Evolutionary conservation across 2,888 invertebrate genomes (phyloP).

Genomic region (Biston betularia): DNA sequence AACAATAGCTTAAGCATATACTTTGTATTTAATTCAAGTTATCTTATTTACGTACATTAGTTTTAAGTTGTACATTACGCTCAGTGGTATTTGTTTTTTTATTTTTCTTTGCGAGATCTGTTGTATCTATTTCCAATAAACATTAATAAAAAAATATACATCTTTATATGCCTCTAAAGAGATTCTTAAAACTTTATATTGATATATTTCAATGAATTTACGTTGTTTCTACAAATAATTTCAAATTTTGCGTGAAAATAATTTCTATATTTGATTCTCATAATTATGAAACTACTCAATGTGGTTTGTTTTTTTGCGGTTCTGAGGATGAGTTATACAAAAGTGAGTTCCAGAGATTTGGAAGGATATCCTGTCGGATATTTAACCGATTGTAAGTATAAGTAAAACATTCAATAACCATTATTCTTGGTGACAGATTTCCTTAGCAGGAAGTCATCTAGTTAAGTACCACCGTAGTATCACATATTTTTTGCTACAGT

Average conservation of each 20-base stretch:
- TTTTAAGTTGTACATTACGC: not conserved
- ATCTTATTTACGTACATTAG: not conserved
- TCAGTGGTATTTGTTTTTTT: not conserved
- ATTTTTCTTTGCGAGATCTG: not conserved
- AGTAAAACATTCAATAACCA: not conserved
- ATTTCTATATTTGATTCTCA: no score
- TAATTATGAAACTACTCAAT: not conserved
- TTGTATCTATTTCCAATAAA: no score
- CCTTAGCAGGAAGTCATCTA: no score
- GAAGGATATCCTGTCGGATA: conserved; percentile 27
- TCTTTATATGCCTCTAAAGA: no score
- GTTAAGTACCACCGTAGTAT: no score
- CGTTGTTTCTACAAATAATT: no score
- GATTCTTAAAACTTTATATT: no score
- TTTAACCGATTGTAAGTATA: conserved; percentile 31
- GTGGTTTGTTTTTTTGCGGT: not conserved
- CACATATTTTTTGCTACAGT: no score
- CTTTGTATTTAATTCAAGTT: not conserved
- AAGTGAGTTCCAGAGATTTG: not conserved
- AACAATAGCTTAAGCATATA: not conserved
- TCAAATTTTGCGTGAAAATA: no score
- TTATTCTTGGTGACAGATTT: not conserved
- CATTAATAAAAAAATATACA: no score
- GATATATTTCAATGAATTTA: no score
- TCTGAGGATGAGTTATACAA: not conserved